Conservation (phyloP, 2,888 invertebrate species). For the Leptopilina drosophilae region DNA sequence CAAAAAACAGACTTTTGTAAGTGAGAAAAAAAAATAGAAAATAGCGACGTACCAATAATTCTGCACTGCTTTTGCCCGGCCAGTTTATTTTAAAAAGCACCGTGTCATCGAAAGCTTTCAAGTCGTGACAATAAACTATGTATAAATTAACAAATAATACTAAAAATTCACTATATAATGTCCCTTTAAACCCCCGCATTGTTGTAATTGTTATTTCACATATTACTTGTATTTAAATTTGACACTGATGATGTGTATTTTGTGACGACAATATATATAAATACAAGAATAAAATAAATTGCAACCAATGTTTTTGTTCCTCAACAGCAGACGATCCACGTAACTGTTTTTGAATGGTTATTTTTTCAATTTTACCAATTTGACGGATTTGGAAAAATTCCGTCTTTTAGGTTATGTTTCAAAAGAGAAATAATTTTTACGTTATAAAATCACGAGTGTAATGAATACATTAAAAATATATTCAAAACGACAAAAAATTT, state of each 20-base stretch:
- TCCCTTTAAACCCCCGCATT: slow-evolving; percentile 29
- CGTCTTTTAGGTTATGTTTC: too few relatives aligned
- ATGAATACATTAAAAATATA: too few relatives aligned
- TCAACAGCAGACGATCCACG: neutral
- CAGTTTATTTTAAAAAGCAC: slow-evolving; percentile 89
- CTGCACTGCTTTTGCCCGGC: slow-evolving; percentile 80
- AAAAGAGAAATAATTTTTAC: too few relatives aligned
- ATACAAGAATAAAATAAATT: neutral
- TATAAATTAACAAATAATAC: slow-evolving; percentile 50
- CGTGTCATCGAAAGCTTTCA: slow-evolving; percentile 89
- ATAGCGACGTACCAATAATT: slow-evolving; percentile 73
- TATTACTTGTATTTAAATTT: neutral
- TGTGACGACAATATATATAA: neutral
- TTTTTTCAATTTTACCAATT: too few relatives aligned
- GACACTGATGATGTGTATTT: neutral
- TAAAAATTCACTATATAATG: slow-evolving; percentile 44
- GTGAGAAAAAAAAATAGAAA: neutral
- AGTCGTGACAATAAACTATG: slow-evolving; percentile 78
- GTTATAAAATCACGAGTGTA: too few relatives aligned
- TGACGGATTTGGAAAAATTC: too few relatives aligned
- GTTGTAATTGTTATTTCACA: slow-evolving; percentile 11
- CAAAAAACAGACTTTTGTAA: too few relatives aligned
- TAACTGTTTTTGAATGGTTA: slow-evolving; percentile 4
- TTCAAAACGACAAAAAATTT: too few relatives aligned
- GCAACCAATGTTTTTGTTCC: neutral